Evolutionary conservation across 2,888 invertebrate species (phyloP), one percentile per base, ranked within the genome.

Genomic region (Fragum fragum): DNA sequence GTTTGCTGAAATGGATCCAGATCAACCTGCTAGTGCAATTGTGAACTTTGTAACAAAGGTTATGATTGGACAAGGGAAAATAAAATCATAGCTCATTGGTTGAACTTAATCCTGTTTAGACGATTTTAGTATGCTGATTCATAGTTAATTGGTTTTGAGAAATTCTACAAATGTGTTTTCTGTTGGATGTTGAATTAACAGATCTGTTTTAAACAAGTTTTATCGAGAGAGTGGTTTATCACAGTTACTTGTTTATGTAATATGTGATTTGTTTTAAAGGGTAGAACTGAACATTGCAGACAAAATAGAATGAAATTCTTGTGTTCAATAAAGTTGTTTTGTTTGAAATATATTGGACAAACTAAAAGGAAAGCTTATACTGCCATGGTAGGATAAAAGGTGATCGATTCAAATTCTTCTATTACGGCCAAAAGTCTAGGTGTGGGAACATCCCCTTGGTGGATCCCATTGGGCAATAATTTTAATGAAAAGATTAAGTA

Each of bases 1-100:
- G 87, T 99, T 99, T 95, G 98, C 98, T 28, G 99, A 99, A 94
- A 95, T 98, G 82, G 98, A 99, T 93, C 97, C 98, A 0, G 98
- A 98, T 92, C 96, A 97, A 89, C 99, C 99, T n/a, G 98, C 99
- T 29, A 97, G 97, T 55, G 98, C 99, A 73, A 98, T 99, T 93
- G 98, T 98, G 89, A 95, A 95, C 90, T 95, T 95, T 93, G 94
- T 95, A 82, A 95, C 95, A 79, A 95, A 95, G 87, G 94, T 95
- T 75, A 94, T 95, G 94, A 92, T 92, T 88, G 92, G 93, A 76
- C 92, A 92, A 79, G 81, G 88, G 81, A 92, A 90, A 74, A 89
- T 90, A 29, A 91, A 91, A 82, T 89, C 90, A 76, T 90, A 87
- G 87, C 83, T 80, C 74, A 83, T 80, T 80, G 75, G 80, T 36